Evolutionary conservation across 2,888 invertebrate species (phyloP).

Genomic region (Hirtodrosophila alboralis): DNA sequence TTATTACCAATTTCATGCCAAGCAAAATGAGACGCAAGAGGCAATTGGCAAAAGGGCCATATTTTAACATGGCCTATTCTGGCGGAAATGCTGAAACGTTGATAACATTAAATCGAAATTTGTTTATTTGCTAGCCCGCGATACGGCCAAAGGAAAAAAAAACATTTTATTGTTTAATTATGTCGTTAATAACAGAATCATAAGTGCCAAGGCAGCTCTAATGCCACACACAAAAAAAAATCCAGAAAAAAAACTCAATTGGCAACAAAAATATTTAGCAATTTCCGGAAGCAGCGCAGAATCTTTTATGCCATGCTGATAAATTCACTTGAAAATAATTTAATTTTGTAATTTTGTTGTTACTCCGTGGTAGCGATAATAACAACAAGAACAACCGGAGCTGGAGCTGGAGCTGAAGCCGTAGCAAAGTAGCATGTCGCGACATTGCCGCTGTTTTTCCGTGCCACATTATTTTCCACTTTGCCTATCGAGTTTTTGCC

Average conservation of each 20-base stretch:
- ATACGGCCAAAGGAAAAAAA: constrained; percentile 8
- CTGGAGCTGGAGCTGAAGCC: background rate
- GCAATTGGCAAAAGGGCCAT: background rate
- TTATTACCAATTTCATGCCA: constrained; percentile 9
- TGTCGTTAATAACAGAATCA: constrained; percentile 75
- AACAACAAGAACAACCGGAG: constrained; percentile 12
- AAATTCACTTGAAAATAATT: constrained; percentile 75
- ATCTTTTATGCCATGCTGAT: constrained; percentile 61
- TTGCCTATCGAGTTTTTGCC: constrained; percentile 67
- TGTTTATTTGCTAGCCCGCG: constrained; percentile 11
- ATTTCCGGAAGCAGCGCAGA: constrained; percentile 61
- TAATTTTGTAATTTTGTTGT: constrained; percentile 70
- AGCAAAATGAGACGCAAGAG: background rate
- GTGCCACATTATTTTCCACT: constrained; percentile 74
- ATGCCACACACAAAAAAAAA: constrained; percentile 11
- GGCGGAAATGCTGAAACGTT: background rate
- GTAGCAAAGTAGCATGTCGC: constrained; percentile 4
- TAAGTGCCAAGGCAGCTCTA: constrained; percentile 33
- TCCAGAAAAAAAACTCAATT: constrained; percentile 50
- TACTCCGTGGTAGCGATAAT: constrained; percentile 43
- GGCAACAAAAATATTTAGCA: constrained; percentile 71
- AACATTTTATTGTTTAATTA: constrained; percentile 64
- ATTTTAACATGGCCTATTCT: background rate
- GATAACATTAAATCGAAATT: constrained; percentile 28
- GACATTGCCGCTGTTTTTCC: constrained; percentile 37